Base-by-base conservation (phyloP, 2,888 invertebrate genomes). In the Sinelater perroti region DNA sequence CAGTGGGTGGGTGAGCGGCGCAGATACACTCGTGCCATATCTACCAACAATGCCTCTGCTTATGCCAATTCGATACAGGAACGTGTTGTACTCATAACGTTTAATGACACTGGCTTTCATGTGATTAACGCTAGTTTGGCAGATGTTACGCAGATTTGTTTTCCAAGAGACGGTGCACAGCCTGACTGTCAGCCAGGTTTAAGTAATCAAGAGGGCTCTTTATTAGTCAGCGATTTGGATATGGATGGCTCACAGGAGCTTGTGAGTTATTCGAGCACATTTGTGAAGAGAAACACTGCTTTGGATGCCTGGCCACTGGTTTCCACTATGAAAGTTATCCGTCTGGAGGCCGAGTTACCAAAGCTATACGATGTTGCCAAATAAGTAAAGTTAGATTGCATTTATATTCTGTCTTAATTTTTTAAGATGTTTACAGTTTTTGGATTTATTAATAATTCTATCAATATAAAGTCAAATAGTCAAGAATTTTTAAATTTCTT, bases 91-190 rank as follows among this genome's bases (percentile, higher is more conserved):
- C 78, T 92, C 44, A 86, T 92, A n/a, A 84, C 89, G 10, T 90
- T 91, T 73, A 89, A 91, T 73, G 86, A 87, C 56, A 83, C 86
- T 5, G 86, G 88, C 70, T 86, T 87, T 0, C 87, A 88, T 68
- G 87, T 87, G 66, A 89, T 90, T 42, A 91, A 92, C 75, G 87
- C 89, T 1, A 91, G 90, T 71, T 87, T 89, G 71, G 88, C 86
- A n/a, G 87, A 90, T 65, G 84, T 92, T 40, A 82, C 86, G 1
- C 91, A 91, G 73, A 82, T 92, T 61, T 93, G 92, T 77, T 81
- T 65, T 70, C 79, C 51, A 70, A 78, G 55, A 75, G 73, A 31
- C 70, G 76, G 63, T 65, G 73, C 33, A 73, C 79, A 79, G 1
- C 71, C 60, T 13, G 70, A 74, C 38, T 92, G 92, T 70, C 92